Evolutionary conservation across 2,888 invertebrate species (phyloP), one percentile per base, ranked within the genome.

Genomic region (Eucera pruinosa): DNA sequence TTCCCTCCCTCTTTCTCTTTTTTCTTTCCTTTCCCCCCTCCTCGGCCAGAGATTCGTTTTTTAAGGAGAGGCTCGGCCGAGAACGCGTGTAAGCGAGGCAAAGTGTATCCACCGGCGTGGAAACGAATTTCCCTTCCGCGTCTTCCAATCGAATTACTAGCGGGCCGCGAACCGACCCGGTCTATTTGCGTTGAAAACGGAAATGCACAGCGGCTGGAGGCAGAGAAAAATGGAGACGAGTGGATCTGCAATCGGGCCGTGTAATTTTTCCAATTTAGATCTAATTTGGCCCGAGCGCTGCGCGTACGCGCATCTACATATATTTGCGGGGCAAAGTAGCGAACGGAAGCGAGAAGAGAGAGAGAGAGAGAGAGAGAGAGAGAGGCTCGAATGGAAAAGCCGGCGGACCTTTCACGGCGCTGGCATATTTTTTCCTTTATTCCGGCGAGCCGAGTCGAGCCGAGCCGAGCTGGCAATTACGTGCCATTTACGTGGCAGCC

Each of bases 251-350:
- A 76, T 70, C 64, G 70, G 50, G 50, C 45, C 67, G 69, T 54
- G 72, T 77, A 79, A 81, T 81, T 83, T 73, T 79, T 57, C 41
- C 76, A 76, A 79, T 81, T 81, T 73, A 64, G 84, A 83, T 83
- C 65, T 73, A 76, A 82, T 84, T 76, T 66, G 13, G 11, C 11
- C n/a, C 15, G 39, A 39, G 4, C 52, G 54, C 33, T 33, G 41
- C 7, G 41, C 30, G 15, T 23, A 25, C 48, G 3, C 18, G 27
- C 18, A 36, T 23, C 68, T 55, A 33, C 41, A 15, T 57, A 15
- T 45, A 55, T 50, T 66, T 30, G 25, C 27, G 36, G 36, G 36
- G 36, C 18, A n/a, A 57, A 43, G 36, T 55, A 50, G 60, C 43
- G 54, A n/a, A 58, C 30, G 18, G 27, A 52, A 57, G 50, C 47